Percentiles rank a stretch among this genome's conserved stretches.
Evolutionary conservation across 1,140 invertebrate genomes (phyloP).

Genomic region (Oncopeltus fasciatus): DNA sequence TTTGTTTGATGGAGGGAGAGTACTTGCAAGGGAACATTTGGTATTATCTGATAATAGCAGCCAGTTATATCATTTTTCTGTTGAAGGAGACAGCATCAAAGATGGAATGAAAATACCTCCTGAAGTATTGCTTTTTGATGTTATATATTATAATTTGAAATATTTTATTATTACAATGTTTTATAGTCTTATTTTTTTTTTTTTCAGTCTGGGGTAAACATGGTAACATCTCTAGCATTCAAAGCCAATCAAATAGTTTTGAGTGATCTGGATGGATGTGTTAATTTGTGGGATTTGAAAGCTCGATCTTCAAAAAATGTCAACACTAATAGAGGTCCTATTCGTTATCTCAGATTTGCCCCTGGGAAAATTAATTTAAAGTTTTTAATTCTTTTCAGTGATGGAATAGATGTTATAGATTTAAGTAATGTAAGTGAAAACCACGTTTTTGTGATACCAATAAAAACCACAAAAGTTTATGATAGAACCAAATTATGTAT

Average conservation of each 20-base stretch:
- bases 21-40: slow-evolving; percentile 36
- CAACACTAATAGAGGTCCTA: slow-evolving; percentile 35
- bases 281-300: slow-evolving; percentile 46
- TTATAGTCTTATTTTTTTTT: slow-evolving; percentile 1
- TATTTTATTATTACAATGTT: neutral
- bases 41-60: slow-evolving; percentile 44
- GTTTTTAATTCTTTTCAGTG: slow-evolving; percentile 40
- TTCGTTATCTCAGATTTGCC: slow-evolving; percentile 45
- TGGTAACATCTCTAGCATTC: slow-evolving; percentile 38
- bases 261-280: slow-evolving; percentile 42
- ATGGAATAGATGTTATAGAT: slow-evolving; percentile 45
- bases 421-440: slow-evolving; percentile 36
- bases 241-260: slow-evolving; percentile 44
- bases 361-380: slow-evolving; percentile 49
- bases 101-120: slow-evolving; percentile 42
- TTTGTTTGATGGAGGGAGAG: neutral
- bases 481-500: no score
- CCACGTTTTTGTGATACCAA: no score
- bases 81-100: slow-evolving; percentile 38
- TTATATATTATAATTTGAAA: neutral
- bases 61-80: slow-evolving; percentile 44
- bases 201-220: slow-evolving; percentile 33
- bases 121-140: slow-evolving; percentile 30
- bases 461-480: no score
- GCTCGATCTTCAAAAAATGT: slow-evolving; percentile 35